Base-by-base conservation (phyloP, 1,140 invertebrate species). In the Bombus pyrosoma region DNA sequence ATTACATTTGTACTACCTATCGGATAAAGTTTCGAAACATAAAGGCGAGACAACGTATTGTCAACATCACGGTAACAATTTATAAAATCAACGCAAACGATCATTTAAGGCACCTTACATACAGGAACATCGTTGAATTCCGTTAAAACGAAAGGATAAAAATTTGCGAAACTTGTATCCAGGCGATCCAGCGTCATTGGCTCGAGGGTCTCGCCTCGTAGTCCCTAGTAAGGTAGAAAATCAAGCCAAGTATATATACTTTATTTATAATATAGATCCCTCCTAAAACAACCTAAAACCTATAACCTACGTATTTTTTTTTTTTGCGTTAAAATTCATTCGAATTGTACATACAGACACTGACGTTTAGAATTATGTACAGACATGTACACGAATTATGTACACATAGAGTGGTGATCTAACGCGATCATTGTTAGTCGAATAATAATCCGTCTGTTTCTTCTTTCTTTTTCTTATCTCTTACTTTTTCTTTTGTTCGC, bases 301-400 rank as follows among this genome's bases (percentile, higher is more conserved):
- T 93, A 47, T 47, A 93, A 76, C 85, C 91, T 93, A 93, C 80
- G 89, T 77, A 59, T 57, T 59, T 57, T 76, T 77, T 76, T 25
- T 78, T 78, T 76, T 89, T 87, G 87, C 91, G 83, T 93, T 85
- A 92, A 87, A 92, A 86, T 91, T 89, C 81, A 91, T 86, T 91
- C 86, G 71, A 91, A 93, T 91, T 93, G 89, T 92, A 93, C 92
- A 91, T 91, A 91, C 85, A 93, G 91, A 94, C 92, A 94, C 87
- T 91, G 86, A 93, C 78, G 89, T 89, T 92, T 81, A 84, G 41
- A 90, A 80, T 69, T 93, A 94, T 94, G 89, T 93, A 94, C 92
- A 94, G 83, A 83, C 91, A 92, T 93, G 87, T 93, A 93, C 91
- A 93, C 87, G 87, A 76, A 87, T 89, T 93, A 93, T 92, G 88